Percentiles rank a stretch among this genome's conserved stretches.
phyloP scores from a whole-genome alignment of 2,888 invertebrate genomes.

The Lithosia quadra region DNA sequence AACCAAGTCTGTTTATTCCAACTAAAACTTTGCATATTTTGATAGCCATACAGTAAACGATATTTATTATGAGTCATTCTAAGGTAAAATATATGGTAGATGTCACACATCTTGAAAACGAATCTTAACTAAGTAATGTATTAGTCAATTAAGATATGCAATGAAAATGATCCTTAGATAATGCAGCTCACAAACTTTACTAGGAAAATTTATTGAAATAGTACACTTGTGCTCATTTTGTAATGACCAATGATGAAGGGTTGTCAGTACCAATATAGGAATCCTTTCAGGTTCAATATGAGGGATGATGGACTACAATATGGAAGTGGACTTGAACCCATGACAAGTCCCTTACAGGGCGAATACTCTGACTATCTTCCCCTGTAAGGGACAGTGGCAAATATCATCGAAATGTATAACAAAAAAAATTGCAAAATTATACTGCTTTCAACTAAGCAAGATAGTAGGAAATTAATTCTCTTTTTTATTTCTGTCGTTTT shows the following conservation, averaged over 20 bases:
- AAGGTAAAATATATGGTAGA: background rate
- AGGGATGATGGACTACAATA: too few relatives aligned
- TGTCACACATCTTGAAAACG: background rate
- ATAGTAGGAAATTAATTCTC: background rate
- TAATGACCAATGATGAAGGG: too few relatives aligned
- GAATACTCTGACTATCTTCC: too few relatives aligned
- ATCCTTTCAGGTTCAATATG: too few relatives aligned
- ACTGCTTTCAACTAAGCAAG: background rate
- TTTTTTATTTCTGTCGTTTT: constrained; percentile 11
- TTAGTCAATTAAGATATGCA: background rate
- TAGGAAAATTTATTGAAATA: too few relatives aligned
- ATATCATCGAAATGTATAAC: background rate
- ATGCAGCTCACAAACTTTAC: background rate
- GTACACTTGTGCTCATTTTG: too few relatives aligned
- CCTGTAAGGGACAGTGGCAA: too few relatives aligned
- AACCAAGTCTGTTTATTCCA: constrained; percentile 18
- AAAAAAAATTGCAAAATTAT: too few relatives aligned
- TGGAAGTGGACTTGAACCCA: too few relatives aligned
- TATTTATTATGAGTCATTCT: background rate
- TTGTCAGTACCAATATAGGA: too few relatives aligned
- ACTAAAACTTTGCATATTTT: constrained; percentile 17
- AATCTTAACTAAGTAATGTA: background rate
- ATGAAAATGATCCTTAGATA: too few relatives aligned
- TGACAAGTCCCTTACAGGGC: too few relatives aligned
- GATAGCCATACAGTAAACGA: background rate